These are phyloP conservation scores for Pegoplata infirma DNA, from an alignment of 2,888 invertebrate genomes.

Conservation along the genomic window DNA sequence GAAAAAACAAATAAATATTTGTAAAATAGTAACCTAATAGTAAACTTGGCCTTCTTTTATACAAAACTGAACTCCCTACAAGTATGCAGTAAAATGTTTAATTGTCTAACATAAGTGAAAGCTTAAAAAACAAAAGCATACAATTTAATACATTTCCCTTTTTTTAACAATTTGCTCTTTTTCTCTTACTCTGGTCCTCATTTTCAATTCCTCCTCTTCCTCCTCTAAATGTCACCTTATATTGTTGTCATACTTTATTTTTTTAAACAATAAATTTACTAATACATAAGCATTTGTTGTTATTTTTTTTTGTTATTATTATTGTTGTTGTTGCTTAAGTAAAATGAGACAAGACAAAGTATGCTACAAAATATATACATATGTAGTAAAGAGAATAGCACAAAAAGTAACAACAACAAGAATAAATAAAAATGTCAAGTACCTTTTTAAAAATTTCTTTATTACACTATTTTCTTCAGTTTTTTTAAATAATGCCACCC, in stretches of 20 bases:
- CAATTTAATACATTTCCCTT: constrained; percentile 32
- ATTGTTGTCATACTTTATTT: neutral
- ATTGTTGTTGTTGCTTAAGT: too few relatives aligned
- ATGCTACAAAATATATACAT: constrained; percentile 29
- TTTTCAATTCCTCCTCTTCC: neutral
- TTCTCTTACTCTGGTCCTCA: neutral
- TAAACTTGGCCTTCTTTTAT: constrained; percentile 55
- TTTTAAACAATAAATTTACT: constrained; percentile 41
- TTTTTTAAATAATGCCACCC: neutral
- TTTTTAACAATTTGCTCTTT: constrained; percentile 16
- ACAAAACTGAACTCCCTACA: constrained; percentile 22
- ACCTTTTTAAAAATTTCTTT: constrained; percentile 57
- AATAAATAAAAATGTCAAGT: constrained; percentile 58
- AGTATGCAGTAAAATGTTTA: constrained; percentile 41
- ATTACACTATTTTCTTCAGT: constrained; percentile 27
- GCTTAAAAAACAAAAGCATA: constrained; percentile 48
- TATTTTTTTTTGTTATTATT: constrained; percentile 21
- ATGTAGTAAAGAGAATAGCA: constrained; percentile 6
- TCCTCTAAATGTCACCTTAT: neutral
- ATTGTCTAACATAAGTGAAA: constrained; percentile 56
- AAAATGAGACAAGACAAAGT: constrained; percentile 49
- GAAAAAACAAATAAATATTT: constrained; percentile 23
- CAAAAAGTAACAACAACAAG: constrained; percentile 32
- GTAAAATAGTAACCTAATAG: constrained; percentile 52
- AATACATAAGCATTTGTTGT: constrained; percentile 24